A percentile compares a stretch with the other conserved stretches of the same genome.
Evolutionary conservation across 2,113 vertebrate genomes (phyloP).

Genomic region (Nycticryphes semicollaris): DNA sequence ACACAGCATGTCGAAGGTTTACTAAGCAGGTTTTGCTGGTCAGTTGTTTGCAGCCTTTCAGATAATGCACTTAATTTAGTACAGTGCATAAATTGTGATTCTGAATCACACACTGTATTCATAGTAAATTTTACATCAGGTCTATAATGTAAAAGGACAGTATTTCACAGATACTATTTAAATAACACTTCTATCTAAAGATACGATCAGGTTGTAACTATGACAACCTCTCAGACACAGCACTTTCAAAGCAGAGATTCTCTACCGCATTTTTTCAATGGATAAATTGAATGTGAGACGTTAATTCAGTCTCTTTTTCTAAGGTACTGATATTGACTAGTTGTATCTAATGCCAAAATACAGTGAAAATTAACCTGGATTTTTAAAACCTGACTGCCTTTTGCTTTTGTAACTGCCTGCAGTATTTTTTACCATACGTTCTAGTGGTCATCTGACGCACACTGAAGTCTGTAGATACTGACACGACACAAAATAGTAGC

Average conservation of each 20-base stretch:
- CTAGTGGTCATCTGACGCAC: neutral
- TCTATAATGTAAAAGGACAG: neutral
- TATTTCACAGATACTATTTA: neutral
- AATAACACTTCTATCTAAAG: neutral
- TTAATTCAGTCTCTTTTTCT: neutral
- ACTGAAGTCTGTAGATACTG: neutral
- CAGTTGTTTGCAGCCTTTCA: neutral
- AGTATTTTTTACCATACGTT: neutral
- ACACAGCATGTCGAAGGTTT: accelerated
- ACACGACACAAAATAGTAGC: neutral
- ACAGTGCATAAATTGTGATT: neutral
- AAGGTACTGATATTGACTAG: neutral
- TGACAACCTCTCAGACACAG: neutral
- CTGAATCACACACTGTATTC: neutral
- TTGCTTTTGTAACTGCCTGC: neutral
- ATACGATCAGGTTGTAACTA: neutral
- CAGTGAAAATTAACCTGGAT: neutral
- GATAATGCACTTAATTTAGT: neutral
- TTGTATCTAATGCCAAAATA: neutral
- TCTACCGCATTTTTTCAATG: neutral
- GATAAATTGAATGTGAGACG: neutral
- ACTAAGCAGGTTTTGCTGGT: neutral
- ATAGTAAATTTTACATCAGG: neutral
- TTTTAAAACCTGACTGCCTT: neutral
- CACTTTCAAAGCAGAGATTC: neutral